phyloP scores from a whole-genome alignment of 2,888 invertebrate species.

The Hanleya hanleyi region DNA sequence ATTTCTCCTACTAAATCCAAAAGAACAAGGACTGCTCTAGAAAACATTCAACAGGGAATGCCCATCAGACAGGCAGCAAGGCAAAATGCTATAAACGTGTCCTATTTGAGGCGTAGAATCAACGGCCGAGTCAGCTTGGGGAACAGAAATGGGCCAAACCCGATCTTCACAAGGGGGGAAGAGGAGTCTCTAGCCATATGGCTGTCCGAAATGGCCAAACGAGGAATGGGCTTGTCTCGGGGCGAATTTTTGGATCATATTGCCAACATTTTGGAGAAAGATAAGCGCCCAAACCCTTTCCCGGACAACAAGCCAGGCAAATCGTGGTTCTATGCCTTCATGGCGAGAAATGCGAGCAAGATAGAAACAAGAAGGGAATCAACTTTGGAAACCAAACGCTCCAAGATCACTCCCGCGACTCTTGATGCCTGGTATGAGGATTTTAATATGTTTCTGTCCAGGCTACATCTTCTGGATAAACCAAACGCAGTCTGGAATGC shows the following conservation, averaged over 20 bases:
- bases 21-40: no score
- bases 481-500: neutral
- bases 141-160: neutral
- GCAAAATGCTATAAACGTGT: no score
- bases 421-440: neutral
- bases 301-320: neutral
- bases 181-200: neutral
- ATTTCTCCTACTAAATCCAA: no score
- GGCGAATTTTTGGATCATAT: neutral
- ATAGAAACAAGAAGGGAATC: neutral
- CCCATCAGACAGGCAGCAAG: no score
- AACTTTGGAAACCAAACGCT: neutral
- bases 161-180: neutral
- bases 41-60: no score
- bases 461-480: neutral
- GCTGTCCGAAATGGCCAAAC: neutral
- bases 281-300: neutral
- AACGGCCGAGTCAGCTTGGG: no score
- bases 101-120: no score
- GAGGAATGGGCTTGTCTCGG: neutral
- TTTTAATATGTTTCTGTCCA: neutral
- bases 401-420: neutral
- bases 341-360: neutral
- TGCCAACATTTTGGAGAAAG: neutral
- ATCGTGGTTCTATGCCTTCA: neutral